phyloP scores from a whole-genome alignment of 1,140 invertebrate genomes.

The Drosophila sechellia region DNA sequence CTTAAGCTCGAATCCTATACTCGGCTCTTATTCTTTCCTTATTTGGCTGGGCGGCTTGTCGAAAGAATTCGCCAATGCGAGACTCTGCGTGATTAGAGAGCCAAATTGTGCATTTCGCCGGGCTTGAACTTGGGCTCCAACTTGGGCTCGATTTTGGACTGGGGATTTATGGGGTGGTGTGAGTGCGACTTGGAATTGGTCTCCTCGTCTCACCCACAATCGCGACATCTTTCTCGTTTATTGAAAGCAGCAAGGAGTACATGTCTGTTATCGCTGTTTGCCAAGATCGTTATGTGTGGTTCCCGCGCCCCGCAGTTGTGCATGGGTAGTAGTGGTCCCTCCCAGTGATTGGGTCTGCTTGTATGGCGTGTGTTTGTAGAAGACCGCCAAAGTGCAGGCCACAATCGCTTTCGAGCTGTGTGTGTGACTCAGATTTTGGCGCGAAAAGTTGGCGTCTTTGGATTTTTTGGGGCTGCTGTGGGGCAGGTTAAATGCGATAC shows the following conservation, averaged over 20 bases:
- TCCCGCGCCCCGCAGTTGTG: constrained; percentile 10
- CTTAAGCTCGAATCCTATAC: neutral
- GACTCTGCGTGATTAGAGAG: constrained; percentile 78
- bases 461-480: constrained; percentile 46
- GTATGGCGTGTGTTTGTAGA: constrained; percentile 20
- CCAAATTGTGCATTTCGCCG: constrained; percentile 72
- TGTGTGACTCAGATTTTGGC: constrained; percentile 77
- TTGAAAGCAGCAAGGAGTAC: constrained; percentile 44
- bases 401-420: constrained; percentile 40
- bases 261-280: constrained; percentile 79
- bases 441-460: constrained; percentile 77
- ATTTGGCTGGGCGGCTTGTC: constrained; percentile 18
- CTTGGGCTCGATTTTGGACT: neutral
- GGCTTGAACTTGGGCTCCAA: constrained; percentile 17
- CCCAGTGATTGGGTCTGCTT: constrained; percentile 32
- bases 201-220: constrained; percentile 50
- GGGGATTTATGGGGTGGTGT: neutral
- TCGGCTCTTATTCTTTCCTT: constrained; percentile 12
- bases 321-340: neutral
- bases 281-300: constrained; percentile 60
- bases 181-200: constrained; percentile 47
- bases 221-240: constrained; percentile 34
- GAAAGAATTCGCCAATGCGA: constrained; percentile 70
- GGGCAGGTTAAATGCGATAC: constrained; percentile 43
- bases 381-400: constrained; percentile 60